Evolutionary conservation across 1,140 invertebrate species (phyloP), one percentile per base, ranked within the genome.

Genomic region (Metaphire vulgaris): DNA sequence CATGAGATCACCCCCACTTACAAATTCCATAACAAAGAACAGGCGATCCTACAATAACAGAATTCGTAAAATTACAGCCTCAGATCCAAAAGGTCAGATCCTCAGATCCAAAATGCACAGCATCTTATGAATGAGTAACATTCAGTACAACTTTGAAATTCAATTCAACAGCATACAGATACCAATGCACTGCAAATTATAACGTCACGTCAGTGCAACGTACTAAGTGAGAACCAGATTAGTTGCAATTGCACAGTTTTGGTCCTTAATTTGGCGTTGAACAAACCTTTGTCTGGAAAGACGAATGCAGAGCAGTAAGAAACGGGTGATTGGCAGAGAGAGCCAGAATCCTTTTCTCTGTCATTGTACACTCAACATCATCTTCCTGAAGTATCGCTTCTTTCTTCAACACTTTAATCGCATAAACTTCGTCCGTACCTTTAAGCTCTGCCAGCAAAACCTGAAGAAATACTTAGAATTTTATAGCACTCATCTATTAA

Each of bases 21-120:
- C 95, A 86, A 99, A 99, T 87, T 98, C 96, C 96, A 98, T 97
- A 72, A 99, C 96, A 88, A 99, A 99, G 88, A 99, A 99, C 74
- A 99, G 88, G 29, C 95, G 90, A 86, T 95, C 93, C 89, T 92
- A 82, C 26, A 85, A 83, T 70, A 0, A 29, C n/a, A n/a, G n/a
- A n/a, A n/a, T n/a, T n/a, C n/a, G n/a, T n/a, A n/a, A n/a, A n/a
- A n/a, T n/a, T n/a, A n/a, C n/a, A n/a, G n/a, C n/a, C n/a, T n/a
- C n/a, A n/a, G n/a, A n/a, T n/a, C n/a, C n/a, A n/a, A n/a, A n/a
- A n/a, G n/a, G n/a, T n/a, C n/a, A n/a, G n/a, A n/a, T n/a, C n/a
- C n/a, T n/a, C n/a, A n/a, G n/a, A n/a, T n/a, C n/a, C n/a, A n/a
- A n/a, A n/a, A n/a, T n/a, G n/a, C n/a, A n/a, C n/a, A n/a, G n/a